Conservation (phyloP, 2,113 vertebrate species). For the Colinus virginianus region DNA sequence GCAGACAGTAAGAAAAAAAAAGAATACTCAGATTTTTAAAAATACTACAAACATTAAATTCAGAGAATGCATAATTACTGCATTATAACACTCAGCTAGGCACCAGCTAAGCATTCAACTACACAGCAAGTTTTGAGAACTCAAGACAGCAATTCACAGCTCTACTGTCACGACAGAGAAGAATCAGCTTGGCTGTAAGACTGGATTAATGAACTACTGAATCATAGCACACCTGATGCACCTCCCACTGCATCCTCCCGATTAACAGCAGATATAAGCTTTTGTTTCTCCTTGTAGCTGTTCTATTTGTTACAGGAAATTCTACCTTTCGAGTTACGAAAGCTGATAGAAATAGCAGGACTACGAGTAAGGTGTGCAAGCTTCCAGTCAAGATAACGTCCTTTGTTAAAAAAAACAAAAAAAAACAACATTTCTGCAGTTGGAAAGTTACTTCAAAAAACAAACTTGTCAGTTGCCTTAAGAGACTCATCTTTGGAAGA, state of each 20-base stretch:
- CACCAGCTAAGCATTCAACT: neutral
- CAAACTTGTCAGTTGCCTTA: neutral
- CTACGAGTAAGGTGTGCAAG: neutral
- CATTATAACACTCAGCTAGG: neutral
- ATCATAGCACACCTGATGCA: neutral
- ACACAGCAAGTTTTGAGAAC: neutral
- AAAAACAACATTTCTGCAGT: neutral
- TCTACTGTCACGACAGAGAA: neutral
- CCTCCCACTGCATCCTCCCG: neutral
- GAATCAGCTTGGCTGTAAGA: neutral
- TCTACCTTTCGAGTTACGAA: neutral
- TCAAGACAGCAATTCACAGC: neutral
- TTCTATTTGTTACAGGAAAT: neutral
- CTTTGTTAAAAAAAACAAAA: neutral
- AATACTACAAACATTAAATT: neutral
- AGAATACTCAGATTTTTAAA: neutral
- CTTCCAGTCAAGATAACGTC: neutral
- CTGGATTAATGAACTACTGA: neutral
- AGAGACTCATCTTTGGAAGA: conserved; percentile 2
- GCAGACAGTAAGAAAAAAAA: neutral
- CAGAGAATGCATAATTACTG: neutral
- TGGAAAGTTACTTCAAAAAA: neutral
- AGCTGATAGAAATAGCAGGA: neutral
- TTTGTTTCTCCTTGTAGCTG: neutral
- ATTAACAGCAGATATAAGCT: neutral